A percentile compares a stretch with the other conserved stretches of the same genome.
These are phyloP conservation scores for Dendrolimus punctatus DNA, from an alignment of 1,140 invertebrate species.

Conservation along the genomic window DNA sequence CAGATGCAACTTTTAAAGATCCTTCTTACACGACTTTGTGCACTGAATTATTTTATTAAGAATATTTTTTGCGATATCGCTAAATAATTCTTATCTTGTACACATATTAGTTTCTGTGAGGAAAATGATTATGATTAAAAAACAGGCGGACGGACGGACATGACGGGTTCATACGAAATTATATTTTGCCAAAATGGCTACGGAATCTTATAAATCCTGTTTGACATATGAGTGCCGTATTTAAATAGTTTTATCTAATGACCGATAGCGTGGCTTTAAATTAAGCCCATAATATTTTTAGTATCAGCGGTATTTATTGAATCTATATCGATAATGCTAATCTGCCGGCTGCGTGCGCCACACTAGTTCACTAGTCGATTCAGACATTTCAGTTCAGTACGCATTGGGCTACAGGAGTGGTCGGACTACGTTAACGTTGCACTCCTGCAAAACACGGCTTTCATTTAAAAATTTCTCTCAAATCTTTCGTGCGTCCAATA, in stretches of 20 bases:
- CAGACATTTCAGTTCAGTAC: constrained; percentile 51
- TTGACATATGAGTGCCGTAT: no score
- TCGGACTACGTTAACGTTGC: constrained; percentile 24
- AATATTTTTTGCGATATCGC: no score
- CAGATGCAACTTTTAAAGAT: no score
- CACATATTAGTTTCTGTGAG: no score
- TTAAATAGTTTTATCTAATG: constrained; percentile 1
- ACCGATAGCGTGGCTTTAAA: constrained; percentile 1
- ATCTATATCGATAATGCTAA: constrained; percentile 37
- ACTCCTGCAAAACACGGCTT: constrained; percentile 24
- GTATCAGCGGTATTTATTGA: constrained; percentile 28
- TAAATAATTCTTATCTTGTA: no score
- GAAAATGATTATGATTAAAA: no score
- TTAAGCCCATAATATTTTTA: neutral
- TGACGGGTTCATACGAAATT: no score
- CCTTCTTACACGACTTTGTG: no score
- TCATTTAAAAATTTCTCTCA: constrained; percentile 20
- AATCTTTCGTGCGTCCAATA: constrained; percentile 18
- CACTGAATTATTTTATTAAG: no score
- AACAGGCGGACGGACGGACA: no score
- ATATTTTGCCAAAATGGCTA: no score
- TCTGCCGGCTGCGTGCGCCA: constrained; percentile 41
- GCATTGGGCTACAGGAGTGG: constrained; percentile 34
- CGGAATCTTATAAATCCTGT: no score
- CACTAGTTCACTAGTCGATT: constrained; percentile 48